Conservation (phyloP, 2,888 invertebrate species). For the Pteria penguin region DNA sequence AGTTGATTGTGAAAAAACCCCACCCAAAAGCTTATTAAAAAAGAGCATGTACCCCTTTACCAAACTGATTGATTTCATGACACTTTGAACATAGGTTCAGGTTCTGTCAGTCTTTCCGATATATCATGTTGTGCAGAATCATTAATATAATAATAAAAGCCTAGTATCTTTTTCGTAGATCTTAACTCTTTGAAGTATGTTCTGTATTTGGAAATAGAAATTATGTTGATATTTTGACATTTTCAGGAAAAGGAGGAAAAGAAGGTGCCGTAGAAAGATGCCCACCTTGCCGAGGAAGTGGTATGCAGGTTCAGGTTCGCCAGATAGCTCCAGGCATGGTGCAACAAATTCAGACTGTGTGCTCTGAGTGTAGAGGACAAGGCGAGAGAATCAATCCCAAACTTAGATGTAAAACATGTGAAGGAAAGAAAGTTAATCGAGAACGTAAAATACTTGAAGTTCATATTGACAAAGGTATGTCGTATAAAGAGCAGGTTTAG, state of each 20-base stretch:
- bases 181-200: no score
- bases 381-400: conserved; percentile 83
- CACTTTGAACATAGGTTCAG: no score
- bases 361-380: conserved; percentile 92
- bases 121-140: no score
- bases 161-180: no score
- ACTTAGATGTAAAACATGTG: conserved; percentile 95
- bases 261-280: conserved; percentile 94
- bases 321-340: conserved; percentile 88
- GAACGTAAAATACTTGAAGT: conserved; percentile 97
- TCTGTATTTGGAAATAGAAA: no score
- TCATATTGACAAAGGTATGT: conserved; percentile 87
- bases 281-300: conserved; percentile 91
- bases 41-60: no score
- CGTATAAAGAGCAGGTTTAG: no score
- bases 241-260: conserved; percentile 90
- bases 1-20: no score
- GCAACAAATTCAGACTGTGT: conserved; percentile 95
- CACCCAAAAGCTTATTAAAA: no score
- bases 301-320: conserved; percentile 87
- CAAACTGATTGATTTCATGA: no score
- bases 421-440: conserved; percentile 92
- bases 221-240: background rate
- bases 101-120: no score
- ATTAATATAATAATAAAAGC: no score